These are phyloP conservation scores for Callipepla squamata DNA, from an alignment of 2,113 vertebrate genomes.

Conservation along the genomic window DNA sequence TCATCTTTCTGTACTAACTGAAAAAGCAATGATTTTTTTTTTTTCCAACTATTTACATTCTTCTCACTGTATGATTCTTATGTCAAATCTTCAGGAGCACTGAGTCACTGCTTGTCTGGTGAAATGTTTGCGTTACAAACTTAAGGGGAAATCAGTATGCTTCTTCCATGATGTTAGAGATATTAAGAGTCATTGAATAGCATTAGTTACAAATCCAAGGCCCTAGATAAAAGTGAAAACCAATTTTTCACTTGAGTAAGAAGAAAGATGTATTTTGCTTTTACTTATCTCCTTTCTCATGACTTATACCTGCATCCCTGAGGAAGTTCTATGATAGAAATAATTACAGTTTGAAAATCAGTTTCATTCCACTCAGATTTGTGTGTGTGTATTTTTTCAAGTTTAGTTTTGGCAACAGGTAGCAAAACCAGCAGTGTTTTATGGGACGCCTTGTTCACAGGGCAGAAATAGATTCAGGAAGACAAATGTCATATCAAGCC, in stretches of 20 bases:
- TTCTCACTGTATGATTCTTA: not conserved
- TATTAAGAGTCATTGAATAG: not conserved
- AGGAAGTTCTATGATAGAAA: not conserved
- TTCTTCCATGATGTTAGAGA: not conserved
- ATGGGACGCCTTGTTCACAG: not conserved
- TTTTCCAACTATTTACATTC: not conserved
- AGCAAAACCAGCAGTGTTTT: not conserved
- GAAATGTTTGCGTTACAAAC: not conserved
- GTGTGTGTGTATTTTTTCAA: not conserved
- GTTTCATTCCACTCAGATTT: not conserved
- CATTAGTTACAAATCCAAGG: not conserved
- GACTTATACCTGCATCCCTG: not conserved
- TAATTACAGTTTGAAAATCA: not conserved
- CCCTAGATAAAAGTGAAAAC: not conserved
- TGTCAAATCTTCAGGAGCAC: not conserved
- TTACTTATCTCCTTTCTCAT: not conserved
- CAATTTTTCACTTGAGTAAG: not conserved
- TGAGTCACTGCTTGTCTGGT: not conserved
- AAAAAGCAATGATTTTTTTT: not conserved
- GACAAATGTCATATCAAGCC: not conserved
- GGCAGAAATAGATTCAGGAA: not conserved
- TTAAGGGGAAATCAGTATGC: not conserved
- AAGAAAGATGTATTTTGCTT: not conserved
- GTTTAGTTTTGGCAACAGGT: not conserved
- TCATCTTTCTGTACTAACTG: not conserved